Base-by-base conservation (phyloP, 2,888 invertebrate species). In the Sinelater perroti region DNA sequence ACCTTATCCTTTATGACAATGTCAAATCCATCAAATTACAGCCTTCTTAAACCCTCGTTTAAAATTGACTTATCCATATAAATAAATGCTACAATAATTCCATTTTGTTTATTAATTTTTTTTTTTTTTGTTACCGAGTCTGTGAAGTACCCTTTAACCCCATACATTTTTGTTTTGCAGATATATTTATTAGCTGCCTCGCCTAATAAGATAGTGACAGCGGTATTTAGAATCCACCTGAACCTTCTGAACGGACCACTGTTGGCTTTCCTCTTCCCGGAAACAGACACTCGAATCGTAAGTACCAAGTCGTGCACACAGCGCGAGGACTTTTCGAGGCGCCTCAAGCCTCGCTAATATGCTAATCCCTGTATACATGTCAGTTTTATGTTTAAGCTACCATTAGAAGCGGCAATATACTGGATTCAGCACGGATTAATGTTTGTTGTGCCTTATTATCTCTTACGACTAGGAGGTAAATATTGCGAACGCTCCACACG, bases 401-500 rank as follows among this genome's bases (percentile, higher is more conserved):
- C 94, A 66, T 91, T 94, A 75, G 97, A 97, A 80, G 90, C 90
- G 72, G 89, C 93, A 63, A 86, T 94, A 55, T 97, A 97, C 79
- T 97, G 94, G 87, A 89, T 97, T 74, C 97, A 97, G 80, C 97
- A 97, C 81, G 88, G 91, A 65, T 86, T 96, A 83, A 95, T 97
- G 89, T 87, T 96, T 78, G 87, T 96, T 54, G 93, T 95, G 80
- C 97, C 97, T 65, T 91, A 93, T 79, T 97, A 95, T 79, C 86
- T 97, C 60, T 81, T 97, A 73, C 86, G 88, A 78, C 83, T 90
- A 75, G 92, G 93, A 82, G 96, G 95, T 93, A 83, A 50, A 13
- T 14, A 47, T 21, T 13, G 6, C 10, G 11, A 53, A 28, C 14
- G 13, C 3, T 11, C 1, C 11, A 18, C 11, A 40, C 8, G 2